Base-by-base conservation (phyloP, 2,888 invertebrate species). In the Aspidiotus rigidus region DNA sequence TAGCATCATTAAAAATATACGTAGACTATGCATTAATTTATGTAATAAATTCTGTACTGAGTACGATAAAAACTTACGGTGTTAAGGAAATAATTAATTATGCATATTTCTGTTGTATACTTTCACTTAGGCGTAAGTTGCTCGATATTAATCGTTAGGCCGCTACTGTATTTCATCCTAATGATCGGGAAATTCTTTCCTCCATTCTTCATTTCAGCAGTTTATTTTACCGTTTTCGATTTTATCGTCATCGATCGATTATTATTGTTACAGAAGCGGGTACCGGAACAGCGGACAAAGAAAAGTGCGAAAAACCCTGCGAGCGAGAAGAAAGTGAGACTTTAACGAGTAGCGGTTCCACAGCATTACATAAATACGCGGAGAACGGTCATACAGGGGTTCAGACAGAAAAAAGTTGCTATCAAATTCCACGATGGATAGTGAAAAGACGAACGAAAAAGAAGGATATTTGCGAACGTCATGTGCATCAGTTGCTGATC, bases 401-500 rank as follows among this genome's bases (percentile, higher is more conserved):
- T n/a, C 17, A 60, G 15, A 28, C 59, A 28, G 28, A 59, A 17
- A 28, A 28, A 28, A 7, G 10, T 13, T 49, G 49, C 56, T 56
- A 16, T 16, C 28, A 40, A 9, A 59, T 56, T 17, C 53, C 60
- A 11, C 59, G 44, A 39, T 17, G 28, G 39, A 79, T 79, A 15
- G 82, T 85, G 71, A 83, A 81, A 66, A 81, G 83, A 71, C 75
- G 83, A 1, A 83, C 84, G 62, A 81, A 83, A 60, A 86, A 85
- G 71, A 77, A 82, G 63, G 86, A 86, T 77, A 83, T 85, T 76
- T 85, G 89, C 77, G 82, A 82, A 53, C 81, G 90, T 55, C 81
- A 84, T 74, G 78, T 89, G 16, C 81, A 85, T 0, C 87, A 89
- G 78, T 74, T 90, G 74, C 75, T 90, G 78, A 79, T 90, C 69